Base-by-base conservation (phyloP, 2,113 vertebrate genomes). In the Neolamprologus fasciatus region DNA sequence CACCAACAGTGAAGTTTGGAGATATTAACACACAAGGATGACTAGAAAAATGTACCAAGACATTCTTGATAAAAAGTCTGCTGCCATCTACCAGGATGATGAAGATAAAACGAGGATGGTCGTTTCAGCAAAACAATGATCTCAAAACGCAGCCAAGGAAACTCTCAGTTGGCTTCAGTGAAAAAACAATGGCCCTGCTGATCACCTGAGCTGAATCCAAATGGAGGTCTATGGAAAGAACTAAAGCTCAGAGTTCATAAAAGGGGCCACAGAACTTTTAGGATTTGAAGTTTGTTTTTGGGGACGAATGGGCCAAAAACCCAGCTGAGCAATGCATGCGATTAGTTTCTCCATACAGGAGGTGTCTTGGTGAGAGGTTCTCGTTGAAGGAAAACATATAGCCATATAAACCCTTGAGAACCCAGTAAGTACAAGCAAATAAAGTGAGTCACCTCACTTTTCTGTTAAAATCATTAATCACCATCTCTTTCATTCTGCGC, bases 401-500 rank as follows among this genome's bases (percentile, higher is more conserved):
- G 4, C 14, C 40, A 19, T 0, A 47, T 11, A 76, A 76, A 76
- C 68, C 40, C 42, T 45, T 76, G 28, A 76, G 40, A 76, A 31
- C 37, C n/a, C 21, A 16, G 37, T 1, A 71, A 42, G 35, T 23
- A 42, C 71, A 78, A 50, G 71, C 42, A 78, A 82, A 61, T 33
- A 45, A 47, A 58, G 50, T 86, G 82, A 88, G 50, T 90, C 88
- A 86, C 47, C 51, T 80, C 16, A 68, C 61, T 37, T 68, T 68
- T 51, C 71, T 33, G 57, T 40, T 51, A 71, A 80, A 86, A 54
- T 42, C 80, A 90, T 92, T 89, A 63, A 63, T 91, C 90, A 76
- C 40, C 83, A 47, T 86, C 86, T 37, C 80, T 83, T 76, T 86
- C 81, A 86, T 81, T 71, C 87, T 79, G 11, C 76, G 11, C 86